A percentile compares a stretch with the other conserved stretches of the same genome.
Conservation (phyloP, 2,113 vertebrate genomes). For the Athene noctua region DNA sequence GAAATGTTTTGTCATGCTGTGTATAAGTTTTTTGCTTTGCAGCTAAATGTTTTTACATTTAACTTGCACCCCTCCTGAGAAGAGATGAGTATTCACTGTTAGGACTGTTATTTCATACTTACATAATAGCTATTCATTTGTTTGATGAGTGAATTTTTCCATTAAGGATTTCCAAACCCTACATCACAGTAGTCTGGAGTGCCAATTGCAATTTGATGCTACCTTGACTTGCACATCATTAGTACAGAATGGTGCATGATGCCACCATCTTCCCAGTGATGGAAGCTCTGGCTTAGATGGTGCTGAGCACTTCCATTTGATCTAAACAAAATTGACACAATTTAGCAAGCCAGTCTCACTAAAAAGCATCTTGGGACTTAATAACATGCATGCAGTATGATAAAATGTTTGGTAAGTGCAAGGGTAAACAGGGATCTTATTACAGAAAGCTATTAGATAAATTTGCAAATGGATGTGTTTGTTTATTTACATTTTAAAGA, state of each 20-base stretch:
- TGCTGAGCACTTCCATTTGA: not conserved
- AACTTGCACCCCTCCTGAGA: conserved; percentile 9
- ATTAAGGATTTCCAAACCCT: conserved; percentile 9
- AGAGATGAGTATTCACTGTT: not conserved
- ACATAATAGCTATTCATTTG: not conserved
- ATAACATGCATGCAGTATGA: not conserved
- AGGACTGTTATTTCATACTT: not conserved
- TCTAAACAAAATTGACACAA: not conserved
- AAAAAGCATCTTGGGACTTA: conserved; percentile 6
- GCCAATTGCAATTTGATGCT: not conserved
- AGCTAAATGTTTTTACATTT: conserved; percentile 34
- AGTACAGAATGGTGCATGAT: not conserved
- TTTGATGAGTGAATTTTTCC: not conserved
- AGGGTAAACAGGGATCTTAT: conserved; percentile 12
- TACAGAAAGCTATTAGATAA: conserved; percentile 5
- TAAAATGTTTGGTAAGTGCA: conserved; percentile 3
- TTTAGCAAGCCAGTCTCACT: conserved; percentile 28
- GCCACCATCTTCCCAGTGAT: not conserved
- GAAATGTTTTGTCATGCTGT: conserved; percentile 46
- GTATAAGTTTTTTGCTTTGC: not conserved
- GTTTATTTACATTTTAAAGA: conserved; percentile 22
- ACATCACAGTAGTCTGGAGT: not conserved
- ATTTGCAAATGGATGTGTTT: conserved; percentile 25
- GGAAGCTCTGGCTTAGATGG: not conserved
- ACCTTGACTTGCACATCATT: not conserved